These are phyloP conservation scores for Lethenteron reissneri DNA, from an alignment of 2,113 vertebrate genomes.

Conservation along the genomic window DNA sequence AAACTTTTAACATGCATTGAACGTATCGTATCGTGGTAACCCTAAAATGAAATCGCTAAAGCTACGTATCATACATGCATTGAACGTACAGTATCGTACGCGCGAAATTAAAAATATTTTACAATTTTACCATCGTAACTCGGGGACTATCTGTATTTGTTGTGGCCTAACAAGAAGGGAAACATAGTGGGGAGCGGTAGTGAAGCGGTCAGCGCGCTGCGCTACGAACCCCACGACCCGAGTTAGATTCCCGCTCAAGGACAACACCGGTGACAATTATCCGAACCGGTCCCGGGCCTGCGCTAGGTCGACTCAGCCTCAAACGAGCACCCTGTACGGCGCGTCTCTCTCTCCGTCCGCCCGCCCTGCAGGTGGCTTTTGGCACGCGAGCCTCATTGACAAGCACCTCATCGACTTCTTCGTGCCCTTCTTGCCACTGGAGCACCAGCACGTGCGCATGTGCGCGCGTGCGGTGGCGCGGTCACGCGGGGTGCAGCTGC, in stretches of 20 bases:
- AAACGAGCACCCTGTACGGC: not conserved
- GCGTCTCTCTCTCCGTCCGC: not conserved
- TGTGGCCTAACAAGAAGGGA: too few species aligned
- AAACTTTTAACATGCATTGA: too few species aligned
- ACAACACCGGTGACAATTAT: not conserved
- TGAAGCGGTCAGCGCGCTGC: too few species aligned
- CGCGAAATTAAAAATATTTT: too few species aligned
- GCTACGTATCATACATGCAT: too few species aligned
- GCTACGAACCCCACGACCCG: conserved; percentile 1
- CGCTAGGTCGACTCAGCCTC: not conserved
- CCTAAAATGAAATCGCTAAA: too few species aligned
- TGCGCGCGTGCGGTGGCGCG: conserved; percentile 46
- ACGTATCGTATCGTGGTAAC: too few species aligned
- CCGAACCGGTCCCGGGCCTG: too few species aligned
- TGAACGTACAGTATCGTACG: too few species aligned
- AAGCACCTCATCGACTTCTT: conserved; percentile 56
- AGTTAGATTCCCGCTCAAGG: not conserved
- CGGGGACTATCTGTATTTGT: too few species aligned
- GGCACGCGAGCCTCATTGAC: conserved; percentile 38
- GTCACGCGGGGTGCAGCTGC: conserved; percentile 32
- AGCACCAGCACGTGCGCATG: conserved; percentile 51
- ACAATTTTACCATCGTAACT: too few species aligned
- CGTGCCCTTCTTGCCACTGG: conserved; percentile 72
- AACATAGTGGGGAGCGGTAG: too few species aligned
- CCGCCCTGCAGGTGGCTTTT: conserved; percentile 27